A percentile compares a stretch with the other conserved stretches of the same genome.
Evolutionary conservation across 2,888 invertebrate species (phyloP).

Genomic region (Heterodera filipjevi): DNA sequence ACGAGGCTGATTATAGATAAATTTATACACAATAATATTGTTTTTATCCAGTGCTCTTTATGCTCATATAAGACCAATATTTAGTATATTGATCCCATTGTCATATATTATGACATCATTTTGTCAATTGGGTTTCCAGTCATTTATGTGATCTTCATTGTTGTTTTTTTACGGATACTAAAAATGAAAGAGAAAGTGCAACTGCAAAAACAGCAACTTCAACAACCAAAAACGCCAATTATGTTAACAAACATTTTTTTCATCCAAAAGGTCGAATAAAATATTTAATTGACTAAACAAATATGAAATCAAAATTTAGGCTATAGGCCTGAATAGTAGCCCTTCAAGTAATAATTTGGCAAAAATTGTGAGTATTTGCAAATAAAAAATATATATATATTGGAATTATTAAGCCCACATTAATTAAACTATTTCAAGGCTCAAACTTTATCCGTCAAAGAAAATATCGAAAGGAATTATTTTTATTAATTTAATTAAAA

Average conservation of each 20-base stretch:
- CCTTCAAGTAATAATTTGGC: not conserved
- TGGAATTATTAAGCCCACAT: no score
- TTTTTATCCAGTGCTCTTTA: no score
- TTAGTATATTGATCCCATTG: constrained; percentile 6
- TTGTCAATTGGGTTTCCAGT: constrained; percentile 15
- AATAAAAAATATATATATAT: no score
- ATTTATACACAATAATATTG: no score
- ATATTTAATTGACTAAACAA: not conserved
- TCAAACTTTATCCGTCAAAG: no score
- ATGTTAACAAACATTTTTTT: not conserved
- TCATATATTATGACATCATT: constrained; percentile 10
- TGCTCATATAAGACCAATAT: no score
- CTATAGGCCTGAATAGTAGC: not conserved
- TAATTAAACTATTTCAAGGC: no score
- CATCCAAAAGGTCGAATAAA: not conserved
- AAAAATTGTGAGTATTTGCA: no score
- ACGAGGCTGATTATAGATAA: no score
- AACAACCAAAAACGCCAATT: not conserved
- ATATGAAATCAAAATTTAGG: constrained; percentile 19
- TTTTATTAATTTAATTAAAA: no score
- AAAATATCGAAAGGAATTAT: no score
- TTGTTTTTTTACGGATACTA: constrained; percentile 10
- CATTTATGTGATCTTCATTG: constrained; percentile 2
- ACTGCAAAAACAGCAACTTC: not conserved
- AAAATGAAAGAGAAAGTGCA: not conserved